Base-by-base conservation (phyloP, 2,113 vertebrate species). In the Ageneiosus marmoratus region DNA sequence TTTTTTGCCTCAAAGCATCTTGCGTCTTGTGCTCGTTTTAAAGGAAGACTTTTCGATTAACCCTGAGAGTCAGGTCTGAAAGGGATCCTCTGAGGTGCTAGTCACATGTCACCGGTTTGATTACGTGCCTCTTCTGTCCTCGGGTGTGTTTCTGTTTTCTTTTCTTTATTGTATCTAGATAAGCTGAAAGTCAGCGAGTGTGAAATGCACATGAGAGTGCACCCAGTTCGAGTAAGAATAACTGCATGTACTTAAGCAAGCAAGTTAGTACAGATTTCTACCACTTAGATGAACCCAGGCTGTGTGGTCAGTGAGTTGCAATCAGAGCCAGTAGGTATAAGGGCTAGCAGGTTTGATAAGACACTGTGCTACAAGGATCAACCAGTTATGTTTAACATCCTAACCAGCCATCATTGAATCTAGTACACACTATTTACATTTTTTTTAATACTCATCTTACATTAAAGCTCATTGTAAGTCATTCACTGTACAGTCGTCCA, bases 41-140 rank as follows among this genome's bases (percentile, higher is more conserved):
- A 65, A 34, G 53, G 32, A 74, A 75, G 51, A 77, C 77, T 80
- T 87, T 87, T 87, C 86, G 81, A 87, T 87, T 87, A 87, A 87
- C 80, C 86, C 79, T 8, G 63, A 24, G 73, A 81, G 65, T 72
- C 72, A 60, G 72, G 53, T 77, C 62, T 85, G 83, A 83, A 85
- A 87, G 74, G 75, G 22, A 69, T 83, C 72, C 81, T 72, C 74
- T 4, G 4, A 60, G 83, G 83, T 67, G 83, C 63, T 55, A 27
- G 76, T 82, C 77, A 83, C 77, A 70, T 82, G 83, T 87, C 86
- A 87, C 72, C 58, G 84, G 77, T 77, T 85, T 51, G 86, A 84
- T 87, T 80, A 55, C 80, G 9, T 27, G 32, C 58, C 32, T 20
- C 56, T 62, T 7, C 44, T 48, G 82, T 56, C 65, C 53, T 37